Conservation (phyloP, 37 sponge, comb jelly and placozoan species). For the Beroe ovata region DNA sequence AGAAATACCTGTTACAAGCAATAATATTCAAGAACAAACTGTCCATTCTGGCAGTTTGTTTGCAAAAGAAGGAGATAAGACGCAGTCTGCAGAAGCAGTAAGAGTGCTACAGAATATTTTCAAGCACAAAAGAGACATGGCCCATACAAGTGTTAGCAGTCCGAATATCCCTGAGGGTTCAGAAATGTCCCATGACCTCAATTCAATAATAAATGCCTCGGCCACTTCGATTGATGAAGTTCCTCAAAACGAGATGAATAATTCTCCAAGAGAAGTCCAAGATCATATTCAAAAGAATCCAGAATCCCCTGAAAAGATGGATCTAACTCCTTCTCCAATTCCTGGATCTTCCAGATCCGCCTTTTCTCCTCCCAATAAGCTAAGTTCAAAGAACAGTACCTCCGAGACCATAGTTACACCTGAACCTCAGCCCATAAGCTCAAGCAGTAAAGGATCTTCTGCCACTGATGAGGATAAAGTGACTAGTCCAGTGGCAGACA, state of each 20-base stretch:
- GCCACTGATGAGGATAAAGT: background rate
- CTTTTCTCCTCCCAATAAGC: slow-evolving; percentile 1
- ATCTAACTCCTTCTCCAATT: slow-evolving; percentile 11
- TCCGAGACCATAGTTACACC: background rate
- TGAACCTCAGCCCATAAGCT: background rate
- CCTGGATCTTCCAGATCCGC: slow-evolving; percentile 17
- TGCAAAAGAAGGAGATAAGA: slow-evolving; percentile 16
- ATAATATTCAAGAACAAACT: background rate
- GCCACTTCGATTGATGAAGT: background rate
- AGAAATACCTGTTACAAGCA: background rate
- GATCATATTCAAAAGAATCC: background rate
- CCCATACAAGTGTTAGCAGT: background rate
- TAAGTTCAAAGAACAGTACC: background rate
- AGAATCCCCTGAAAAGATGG: slow-evolving; percentile 3
- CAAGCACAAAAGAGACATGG: slow-evolving; percentile 29
- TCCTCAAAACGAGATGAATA: background rate
- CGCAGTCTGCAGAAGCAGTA: slow-evolving; percentile 24
- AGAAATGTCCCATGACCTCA: slow-evolving; percentile 13
- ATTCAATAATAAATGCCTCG: slow-evolving; percentile 9
- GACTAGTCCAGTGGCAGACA: background rate
- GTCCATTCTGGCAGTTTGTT: background rate
- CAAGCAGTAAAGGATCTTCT: background rate
- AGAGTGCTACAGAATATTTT: slow-evolving; percentile 45
- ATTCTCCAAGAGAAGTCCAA: background rate
- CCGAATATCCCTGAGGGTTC: background rate